Evolutionary conservation across 2,797 vertebrate genomes (phyloP), one percentile per base, ranked within the genome.

Genomic region (Brachyalestes nurse): DNA sequence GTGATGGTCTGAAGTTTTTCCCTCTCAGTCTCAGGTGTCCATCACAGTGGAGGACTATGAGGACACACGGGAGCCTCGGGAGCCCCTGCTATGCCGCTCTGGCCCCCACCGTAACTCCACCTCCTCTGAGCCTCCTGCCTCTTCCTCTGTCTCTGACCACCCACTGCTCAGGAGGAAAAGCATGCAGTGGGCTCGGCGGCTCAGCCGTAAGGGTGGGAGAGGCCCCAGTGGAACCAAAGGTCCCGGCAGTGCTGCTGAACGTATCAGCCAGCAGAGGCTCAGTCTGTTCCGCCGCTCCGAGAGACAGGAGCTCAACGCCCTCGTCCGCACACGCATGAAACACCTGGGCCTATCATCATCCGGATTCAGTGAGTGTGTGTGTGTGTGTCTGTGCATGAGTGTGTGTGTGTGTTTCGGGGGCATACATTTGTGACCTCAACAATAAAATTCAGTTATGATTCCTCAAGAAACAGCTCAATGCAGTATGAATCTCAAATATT

Each of bases 181-280:
- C 91, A 95, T 96, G 95, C 95, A 95, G 90, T 96, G 95, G 95
- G 95, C 95, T 0, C 92, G 95, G 10, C 89, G 95, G 25, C 90
- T 96, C 75, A 96, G 95, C 89, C 90, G 95, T 75, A 95, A 95
- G 82, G 93, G 95, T 0, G 93, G 92, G 0, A 92, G 95, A n/a
- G 82, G 91, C 25, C 92, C 91, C 40, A 88, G 89, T 0, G 90
- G 90, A 3, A 87, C 93, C 83, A 95, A 95, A 78, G 93, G 92
- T 1, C 87, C 93, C 0, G 93, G 94, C 12, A 95, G 93, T 0
- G 94, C 95, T 0, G 94, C 95, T 0, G 95, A 95, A 86, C 91
- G 94, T 76, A 96, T 96, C 88, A 95, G 91, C 88, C 95, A 96
- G 87, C 95, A 96, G 92, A 92, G 95, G 61, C 92, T 96, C 81